phyloP scores from a whole-genome alignment of 2,888 invertebrate species.

The Hyposoter dolosus region DNA sequence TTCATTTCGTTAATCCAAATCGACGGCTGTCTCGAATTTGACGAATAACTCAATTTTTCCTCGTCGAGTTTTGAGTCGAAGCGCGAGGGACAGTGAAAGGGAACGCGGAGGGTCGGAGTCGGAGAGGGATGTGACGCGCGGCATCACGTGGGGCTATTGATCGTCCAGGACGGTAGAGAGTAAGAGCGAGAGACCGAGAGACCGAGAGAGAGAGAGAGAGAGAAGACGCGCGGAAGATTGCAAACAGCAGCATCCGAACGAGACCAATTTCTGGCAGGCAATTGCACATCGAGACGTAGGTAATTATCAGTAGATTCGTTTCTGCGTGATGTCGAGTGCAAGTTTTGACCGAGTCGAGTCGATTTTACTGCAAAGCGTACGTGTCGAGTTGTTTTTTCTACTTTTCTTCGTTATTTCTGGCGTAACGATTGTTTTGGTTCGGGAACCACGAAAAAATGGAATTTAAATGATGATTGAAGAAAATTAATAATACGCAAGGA shows the following conservation, averaged over 20 bases:
- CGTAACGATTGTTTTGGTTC: background rate
- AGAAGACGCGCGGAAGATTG: slow-evolving; percentile 23
- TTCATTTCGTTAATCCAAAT: background rate
- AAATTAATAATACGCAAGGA: no score
- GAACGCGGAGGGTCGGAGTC: slow-evolving; percentile 49
- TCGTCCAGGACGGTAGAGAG: slow-evolving; percentile 73
- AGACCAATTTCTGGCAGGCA: slow-evolving; percentile 79
- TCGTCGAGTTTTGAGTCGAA: slow-evolving; percentile 1
- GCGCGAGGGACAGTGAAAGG: slow-evolving; percentile 20
- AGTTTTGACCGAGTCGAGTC: background rate
- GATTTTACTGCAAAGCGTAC: background rate
- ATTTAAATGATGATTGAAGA: no score
- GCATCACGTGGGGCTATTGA: slow-evolving; percentile 83
- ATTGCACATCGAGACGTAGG: slow-evolving; percentile 61
- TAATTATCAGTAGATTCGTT: background rate
- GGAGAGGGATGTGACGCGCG: slow-evolving; percentile 80
- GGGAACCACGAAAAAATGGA: background rate
- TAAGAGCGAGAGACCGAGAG: slow-evolving; percentile 15
- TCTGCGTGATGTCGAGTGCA: background rate
- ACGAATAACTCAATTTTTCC: slow-evolving; percentile 20
- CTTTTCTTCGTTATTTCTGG: background rate
- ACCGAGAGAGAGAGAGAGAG: slow-evolving; percentile 29
- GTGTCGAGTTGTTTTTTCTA: background rate
- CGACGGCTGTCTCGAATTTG: background rate
- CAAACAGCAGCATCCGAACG: slow-evolving; percentile 80